A percentile compares a stretch with the other conserved stretches of the same genome.
These are phyloP conservation scores for Dallia pectoralis DNA, from an alignment of 2,797 vertebrate genomes.

Conservation along the genomic window DNA sequence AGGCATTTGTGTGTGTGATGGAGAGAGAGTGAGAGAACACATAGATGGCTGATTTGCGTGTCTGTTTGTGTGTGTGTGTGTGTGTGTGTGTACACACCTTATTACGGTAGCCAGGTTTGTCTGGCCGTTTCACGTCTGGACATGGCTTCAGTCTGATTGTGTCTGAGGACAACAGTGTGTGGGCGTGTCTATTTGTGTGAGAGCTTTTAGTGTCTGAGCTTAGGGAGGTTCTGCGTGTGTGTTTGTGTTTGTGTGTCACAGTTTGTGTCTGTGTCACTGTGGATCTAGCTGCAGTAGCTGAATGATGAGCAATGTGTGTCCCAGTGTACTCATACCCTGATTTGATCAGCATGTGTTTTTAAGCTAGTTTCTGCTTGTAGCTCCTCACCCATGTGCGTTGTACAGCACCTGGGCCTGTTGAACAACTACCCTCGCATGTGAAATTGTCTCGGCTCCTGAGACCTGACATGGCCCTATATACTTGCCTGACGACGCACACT, in stretches of 20 bases:
- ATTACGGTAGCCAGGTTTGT: constrained; percentile 35
- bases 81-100: constrained; percentile 16
- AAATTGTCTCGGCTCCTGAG: background rate
- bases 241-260: constrained; percentile 27
- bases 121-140: constrained; percentile 31
- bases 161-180: constrained; percentile 17
- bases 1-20: background rate
- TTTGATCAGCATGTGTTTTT: constrained; percentile 17
- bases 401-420: background rate
- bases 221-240: constrained; percentile 21
- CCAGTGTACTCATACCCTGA: background rate
- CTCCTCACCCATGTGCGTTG: background rate
- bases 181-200: constrained; percentile 5
- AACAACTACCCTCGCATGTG: background rate
- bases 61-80: constrained; percentile 1
- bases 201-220: constrained; percentile 22
- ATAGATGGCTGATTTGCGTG: constrained; percentile 4
- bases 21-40: constrained; percentile 10
- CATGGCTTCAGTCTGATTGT: constrained; percentile 39
- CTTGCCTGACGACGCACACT: too few relatives aligned
- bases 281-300: constrained; percentile 21
- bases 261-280: constrained; percentile 8
- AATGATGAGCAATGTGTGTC: background rate
- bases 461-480: too few relatives aligned
- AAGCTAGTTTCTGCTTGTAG: background rate